Percentiles rank a stretch among this genome's conserved stretches.
These are phyloP conservation scores for Platysternon megacephalum DNA, from an alignment of 2,113 vertebrate species.

Conservation along the genomic window DNA sequence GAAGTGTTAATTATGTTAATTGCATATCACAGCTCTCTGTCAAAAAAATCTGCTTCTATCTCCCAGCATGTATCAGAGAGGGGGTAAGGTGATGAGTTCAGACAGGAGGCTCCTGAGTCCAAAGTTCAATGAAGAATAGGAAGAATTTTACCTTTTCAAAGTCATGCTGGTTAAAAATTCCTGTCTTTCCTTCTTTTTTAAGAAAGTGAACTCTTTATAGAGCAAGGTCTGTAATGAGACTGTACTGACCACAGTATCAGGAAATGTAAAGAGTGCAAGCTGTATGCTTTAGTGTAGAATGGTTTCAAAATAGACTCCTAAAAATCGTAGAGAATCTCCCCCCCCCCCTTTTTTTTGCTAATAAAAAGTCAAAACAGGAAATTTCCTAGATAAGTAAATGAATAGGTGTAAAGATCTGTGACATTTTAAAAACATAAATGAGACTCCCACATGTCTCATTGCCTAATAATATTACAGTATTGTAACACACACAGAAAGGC, in stretches of 20 bases:
- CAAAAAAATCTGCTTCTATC: neutral
- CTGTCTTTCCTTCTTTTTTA: neutral
- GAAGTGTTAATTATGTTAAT: neutral
- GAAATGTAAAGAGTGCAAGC: neutral
- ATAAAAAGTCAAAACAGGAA: constrained; percentile 26
- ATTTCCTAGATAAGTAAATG: constrained; percentile 58
- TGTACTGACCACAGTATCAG: neutral
- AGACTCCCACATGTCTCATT: neutral
- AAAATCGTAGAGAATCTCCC: neutral
- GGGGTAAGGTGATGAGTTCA: neutral
- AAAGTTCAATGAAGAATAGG: neutral
- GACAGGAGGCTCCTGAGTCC: neutral
- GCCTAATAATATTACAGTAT: neutral
- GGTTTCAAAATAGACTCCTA: neutral
- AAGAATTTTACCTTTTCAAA: neutral
- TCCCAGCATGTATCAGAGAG: constrained; percentile 1
- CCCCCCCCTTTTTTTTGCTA: neutral
- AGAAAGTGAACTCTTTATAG: neutral
- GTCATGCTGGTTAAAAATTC: neutral
- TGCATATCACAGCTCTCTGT: neutral
- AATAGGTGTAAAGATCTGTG: constrained; percentile 16
- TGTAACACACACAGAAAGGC: neutral
- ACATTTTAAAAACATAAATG: neutral
- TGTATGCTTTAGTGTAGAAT: neutral
- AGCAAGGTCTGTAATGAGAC: neutral